These are phyloP conservation scores for Cerastis rubricosa DNA, from an alignment of 2,888 invertebrate genomes.

Conservation along the genomic window DNA sequence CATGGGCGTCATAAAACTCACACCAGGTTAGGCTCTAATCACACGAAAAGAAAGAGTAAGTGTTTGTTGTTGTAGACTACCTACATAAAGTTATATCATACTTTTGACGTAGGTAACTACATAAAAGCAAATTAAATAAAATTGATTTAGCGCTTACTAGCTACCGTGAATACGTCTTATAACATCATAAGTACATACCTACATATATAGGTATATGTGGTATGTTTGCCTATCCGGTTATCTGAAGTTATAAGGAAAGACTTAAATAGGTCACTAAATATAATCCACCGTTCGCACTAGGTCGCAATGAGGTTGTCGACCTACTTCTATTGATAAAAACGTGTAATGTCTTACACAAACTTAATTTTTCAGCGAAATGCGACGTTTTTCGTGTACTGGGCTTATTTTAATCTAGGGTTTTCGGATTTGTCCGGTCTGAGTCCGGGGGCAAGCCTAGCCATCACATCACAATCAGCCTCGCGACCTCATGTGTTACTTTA, in stretches of 20 bases:
- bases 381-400: not conserved
- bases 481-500: constrained; percentile 37
- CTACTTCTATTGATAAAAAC: constrained; percentile 62
- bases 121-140: not conserved
- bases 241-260: constrained; percentile 41
- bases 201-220: not conserved
- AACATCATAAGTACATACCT: not conserved
- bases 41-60: too few relatives aligned
- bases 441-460: constrained; percentile 1
- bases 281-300: constrained; percentile 66
- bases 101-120: not conserved
- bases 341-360: not conserved
- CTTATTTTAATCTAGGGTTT: not conserved
- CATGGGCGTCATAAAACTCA: not conserved
- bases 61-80: too few relatives aligned
- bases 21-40: too few relatives aligned
- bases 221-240: constrained; percentile 38
- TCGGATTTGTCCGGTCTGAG: not conserved
- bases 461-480: not conserved
- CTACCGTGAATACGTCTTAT: not conserved
- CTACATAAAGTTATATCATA: not conserved
- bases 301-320: constrained; percentile 66
- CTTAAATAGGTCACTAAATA: constrained; percentile 73
- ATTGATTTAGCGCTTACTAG: too few relatives aligned
- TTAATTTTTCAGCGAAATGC: not conserved